These are phyloP conservation scores for Drosophila erecta DNA, from an alignment of 1,140 invertebrate species.

Conservation along the genomic window DNA sequence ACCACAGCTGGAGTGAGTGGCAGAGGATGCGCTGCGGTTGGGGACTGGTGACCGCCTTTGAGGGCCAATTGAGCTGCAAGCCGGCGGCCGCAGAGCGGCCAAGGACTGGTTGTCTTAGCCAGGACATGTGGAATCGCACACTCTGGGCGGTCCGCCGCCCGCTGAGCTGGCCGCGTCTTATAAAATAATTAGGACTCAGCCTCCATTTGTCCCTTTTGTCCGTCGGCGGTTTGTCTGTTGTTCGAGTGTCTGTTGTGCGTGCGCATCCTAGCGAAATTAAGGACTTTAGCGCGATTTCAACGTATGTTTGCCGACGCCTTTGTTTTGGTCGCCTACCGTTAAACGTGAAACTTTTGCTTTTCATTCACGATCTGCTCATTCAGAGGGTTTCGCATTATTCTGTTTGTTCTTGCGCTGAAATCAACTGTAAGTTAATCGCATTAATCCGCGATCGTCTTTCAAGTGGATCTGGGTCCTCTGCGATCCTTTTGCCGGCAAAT, in stretches of 20 bases:
- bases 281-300: slow-evolving; percentile 79
- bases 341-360: slow-evolving; percentile 71
- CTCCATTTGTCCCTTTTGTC: slow-evolving; percentile 56
- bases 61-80: slow-evolving; percentile 71
- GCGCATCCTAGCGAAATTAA: slow-evolving; percentile 74
- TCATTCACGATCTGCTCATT: slow-evolving; percentile 11
- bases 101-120: slow-evolving; percentile 42
- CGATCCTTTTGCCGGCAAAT: slow-evolving; percentile 57
- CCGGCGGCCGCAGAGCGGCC: slow-evolving; percentile 28
- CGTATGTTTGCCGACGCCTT: slow-evolving; percentile 48
- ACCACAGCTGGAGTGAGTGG: neutral
- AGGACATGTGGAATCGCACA: slow-evolving; percentile 52
- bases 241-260: slow-evolving; percentile 56
- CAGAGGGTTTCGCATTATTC: slow-evolving; percentile 21
- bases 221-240: slow-evolving; percentile 66
- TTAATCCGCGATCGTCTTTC: slow-evolving; percentile 79
- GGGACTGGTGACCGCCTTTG: slow-evolving; percentile 31
- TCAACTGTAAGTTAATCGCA: slow-evolving; percentile 81
- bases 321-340: slow-evolving; percentile 41
- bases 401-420: slow-evolving; percentile 44
- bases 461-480: slow-evolving; percentile 47
- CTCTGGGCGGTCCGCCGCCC: slow-evolving; percentile 72
- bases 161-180: slow-evolving; percentile 61
- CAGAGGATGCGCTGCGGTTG: neutral
- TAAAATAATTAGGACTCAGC: slow-evolving; percentile 81